Evolutionary conservation across 2,888 invertebrate genomes (phyloP).

Genomic region (Nephrocerus scutellatus): DNA sequence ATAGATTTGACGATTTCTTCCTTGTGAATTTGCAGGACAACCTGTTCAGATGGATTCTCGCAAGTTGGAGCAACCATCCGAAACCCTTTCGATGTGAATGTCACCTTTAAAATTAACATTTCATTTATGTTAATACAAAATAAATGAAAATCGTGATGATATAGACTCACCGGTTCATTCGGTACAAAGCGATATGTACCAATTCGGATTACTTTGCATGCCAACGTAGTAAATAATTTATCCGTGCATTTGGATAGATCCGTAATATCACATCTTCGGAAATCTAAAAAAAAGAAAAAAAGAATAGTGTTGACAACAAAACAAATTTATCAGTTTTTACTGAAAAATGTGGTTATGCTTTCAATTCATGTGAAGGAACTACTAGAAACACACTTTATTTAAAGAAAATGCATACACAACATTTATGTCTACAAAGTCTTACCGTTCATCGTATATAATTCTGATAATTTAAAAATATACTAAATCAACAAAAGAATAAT

Average conservation of each 20-base stretch:
- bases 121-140: constrained; percentile 3
- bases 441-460: too few species aligned
- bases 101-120: constrained; percentile 47
- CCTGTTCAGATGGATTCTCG: constrained; percentile 50
- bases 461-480: too few species aligned
- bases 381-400: too few species aligned
- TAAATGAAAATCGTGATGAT: constrained; percentile 7
- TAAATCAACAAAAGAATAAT: too few species aligned
- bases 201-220: constrained; percentile 72
- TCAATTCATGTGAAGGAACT: too few species aligned
- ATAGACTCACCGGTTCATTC: constrained; percentile 57
- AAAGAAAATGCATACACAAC: too few species aligned
- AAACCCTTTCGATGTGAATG: constrained; percentile 54
- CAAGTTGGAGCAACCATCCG: constrained; percentile 57
- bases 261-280: constrained; percentile 49
- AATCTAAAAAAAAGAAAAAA: constrained; percentile 47
- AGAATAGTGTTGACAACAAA: too few species aligned
- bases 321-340: too few species aligned
- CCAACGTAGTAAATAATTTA: constrained; percentile 53
- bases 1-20: constrained; percentile 67
- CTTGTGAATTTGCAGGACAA: constrained; percentile 60
- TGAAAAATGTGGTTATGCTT: too few species aligned
- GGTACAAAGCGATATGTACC: constrained; percentile 78
- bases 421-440: too few species aligned
- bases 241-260: constrained; percentile 48